phyloP scores from a whole-genome alignment of 2,888 invertebrate genomes.

The Temnothorax ravouxi region DNA sequence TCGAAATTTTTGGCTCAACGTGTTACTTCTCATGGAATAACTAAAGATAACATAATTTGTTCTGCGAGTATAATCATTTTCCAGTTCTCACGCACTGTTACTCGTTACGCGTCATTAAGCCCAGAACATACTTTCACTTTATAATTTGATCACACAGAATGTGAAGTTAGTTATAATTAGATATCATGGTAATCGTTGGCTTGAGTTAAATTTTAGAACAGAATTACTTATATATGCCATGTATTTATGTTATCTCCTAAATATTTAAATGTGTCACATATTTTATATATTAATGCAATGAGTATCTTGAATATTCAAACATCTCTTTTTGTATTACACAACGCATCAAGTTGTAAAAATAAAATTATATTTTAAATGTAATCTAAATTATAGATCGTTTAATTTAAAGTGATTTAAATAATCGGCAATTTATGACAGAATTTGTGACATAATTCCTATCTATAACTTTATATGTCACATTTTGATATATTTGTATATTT shows the following conservation, averaged over 20 bases:
- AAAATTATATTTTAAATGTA: neutral
- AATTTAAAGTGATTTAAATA: neutral
- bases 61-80: neutral
- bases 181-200: neutral
- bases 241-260: neutral
- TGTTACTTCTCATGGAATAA: constrained; percentile 16
- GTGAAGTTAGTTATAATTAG: neutral
- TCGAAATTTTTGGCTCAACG: neutral
- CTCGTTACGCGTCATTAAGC: constrained; percentile 25
- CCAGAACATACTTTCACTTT: neutral
- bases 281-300: neutral
- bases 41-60: neutral
- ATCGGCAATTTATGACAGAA: neutral
- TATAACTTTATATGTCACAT: neutral
- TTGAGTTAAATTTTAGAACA: neutral
- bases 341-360: neutral
- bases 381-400: neutral
- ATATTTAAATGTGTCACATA: neutral
- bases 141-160: constrained; percentile 13
- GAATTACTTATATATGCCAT: neutral
- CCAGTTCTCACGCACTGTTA: constrained; percentile 27
- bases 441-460: too few relatives aligned
- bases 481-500: neutral
- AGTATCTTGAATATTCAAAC: too few relatives aligned
- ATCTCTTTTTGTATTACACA: neutral